phyloP scores from a whole-genome alignment of 2,888 invertebrate species.

The Gymnocheta viridis region DNA sequence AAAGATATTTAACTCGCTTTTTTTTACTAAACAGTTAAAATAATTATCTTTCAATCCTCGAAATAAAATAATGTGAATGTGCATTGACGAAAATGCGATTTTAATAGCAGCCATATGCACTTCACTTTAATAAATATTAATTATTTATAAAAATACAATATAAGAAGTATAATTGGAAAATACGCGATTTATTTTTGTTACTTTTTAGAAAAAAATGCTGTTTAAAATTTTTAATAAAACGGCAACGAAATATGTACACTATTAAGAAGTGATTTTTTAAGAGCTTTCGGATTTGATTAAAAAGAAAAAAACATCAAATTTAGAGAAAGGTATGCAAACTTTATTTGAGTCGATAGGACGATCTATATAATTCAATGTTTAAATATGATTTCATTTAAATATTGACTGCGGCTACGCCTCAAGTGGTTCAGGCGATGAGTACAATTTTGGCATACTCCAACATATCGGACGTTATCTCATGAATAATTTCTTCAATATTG shows the following conservation, averaged over 20 bases:
- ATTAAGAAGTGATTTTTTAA: no score
- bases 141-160: conserved; percentile 3
- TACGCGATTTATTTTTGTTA: not conserved
- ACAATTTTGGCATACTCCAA: no score
- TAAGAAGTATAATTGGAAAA: not conserved
- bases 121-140: conserved; percentile 44
- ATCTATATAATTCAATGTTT: no score
- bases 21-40: not conserved
- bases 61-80: conserved; percentile 27
- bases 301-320: no score
- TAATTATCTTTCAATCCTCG: conserved; percentile 30
- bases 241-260: not conserved
- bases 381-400: no score
- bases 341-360: no score
- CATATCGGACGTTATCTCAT: no score
- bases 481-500: no score
- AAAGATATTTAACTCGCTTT: conserved; percentile 28
- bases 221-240: not conserved
- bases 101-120: conserved; percentile 3
- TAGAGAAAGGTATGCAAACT: no score
- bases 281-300: no score
- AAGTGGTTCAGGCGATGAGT: no score
- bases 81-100: conserved; percentile 6
- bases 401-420: no score
- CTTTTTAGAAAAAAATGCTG: not conserved